Evolutionary conservation across 2,113 vertebrate species (phyloP).

Genomic region (Gallinago jamesoni): DNA sequence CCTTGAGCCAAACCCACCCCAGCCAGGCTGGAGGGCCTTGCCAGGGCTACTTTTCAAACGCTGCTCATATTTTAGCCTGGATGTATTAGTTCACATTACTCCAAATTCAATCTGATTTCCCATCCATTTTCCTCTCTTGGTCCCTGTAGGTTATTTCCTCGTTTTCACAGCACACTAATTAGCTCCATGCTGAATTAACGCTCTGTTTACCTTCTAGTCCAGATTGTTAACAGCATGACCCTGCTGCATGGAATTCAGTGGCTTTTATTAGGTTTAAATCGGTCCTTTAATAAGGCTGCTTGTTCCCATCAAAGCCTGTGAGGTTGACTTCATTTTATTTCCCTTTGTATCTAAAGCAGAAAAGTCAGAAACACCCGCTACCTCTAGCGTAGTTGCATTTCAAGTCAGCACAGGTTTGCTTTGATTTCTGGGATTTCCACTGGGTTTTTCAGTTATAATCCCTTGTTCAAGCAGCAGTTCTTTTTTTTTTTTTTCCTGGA

Average conservation of each 20-base stretch:
- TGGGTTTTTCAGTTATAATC: background rate
- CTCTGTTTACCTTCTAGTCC: background rate
- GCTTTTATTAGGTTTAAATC: background rate
- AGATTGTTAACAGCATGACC: background rate
- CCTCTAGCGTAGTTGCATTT: background rate
- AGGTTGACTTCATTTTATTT: background rate
- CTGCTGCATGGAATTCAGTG: background rate
- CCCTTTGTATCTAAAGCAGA: background rate
- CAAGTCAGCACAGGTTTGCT: background rate
- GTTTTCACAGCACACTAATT: background rate
- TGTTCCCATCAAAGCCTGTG: background rate
- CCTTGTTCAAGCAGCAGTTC: background rate
- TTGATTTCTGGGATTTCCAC: conserved; percentile 56
- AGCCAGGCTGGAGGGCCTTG: fast-evolving
- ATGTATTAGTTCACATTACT: background rate
- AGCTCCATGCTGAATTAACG: background rate
- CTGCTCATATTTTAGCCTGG: background rate
- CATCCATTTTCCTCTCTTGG: background rate
- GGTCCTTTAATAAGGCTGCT: background rate
- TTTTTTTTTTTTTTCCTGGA: background rate
- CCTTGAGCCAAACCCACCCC: background rate
- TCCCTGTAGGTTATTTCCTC: background rate
- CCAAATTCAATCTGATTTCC: background rate
- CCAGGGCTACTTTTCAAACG: background rate
- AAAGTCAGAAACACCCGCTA: background rate